A percentile compares a stretch with the other conserved stretches of the same genome.
phyloP scores from a whole-genome alignment of 2,888 invertebrate genomes.

The Pristionchus arcanus region DNA sequence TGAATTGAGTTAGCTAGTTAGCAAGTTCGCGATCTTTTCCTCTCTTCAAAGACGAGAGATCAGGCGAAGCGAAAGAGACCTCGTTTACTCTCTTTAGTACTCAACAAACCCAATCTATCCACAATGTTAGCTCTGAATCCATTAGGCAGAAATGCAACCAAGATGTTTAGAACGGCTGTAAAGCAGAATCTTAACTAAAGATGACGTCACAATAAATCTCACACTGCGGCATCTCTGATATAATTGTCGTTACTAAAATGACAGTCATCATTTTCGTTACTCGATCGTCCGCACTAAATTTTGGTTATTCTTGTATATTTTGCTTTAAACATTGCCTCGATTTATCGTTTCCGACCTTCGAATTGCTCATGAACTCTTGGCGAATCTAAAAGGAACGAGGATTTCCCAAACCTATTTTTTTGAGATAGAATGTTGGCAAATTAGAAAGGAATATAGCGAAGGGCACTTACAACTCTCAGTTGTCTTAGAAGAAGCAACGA shows the following conservation, averaged over 20 bases:
- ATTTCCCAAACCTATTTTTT: too few species aligned
- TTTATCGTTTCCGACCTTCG: background rate
- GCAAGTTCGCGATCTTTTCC: background rate
- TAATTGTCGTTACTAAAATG: background rate
- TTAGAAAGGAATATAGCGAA: background rate
- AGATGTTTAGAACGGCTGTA: conserved; percentile 5
- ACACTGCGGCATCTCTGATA: conserved; percentile 23
- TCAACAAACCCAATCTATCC: conserved; percentile 6
- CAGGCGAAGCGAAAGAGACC: background rate
- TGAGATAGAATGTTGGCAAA: too few species aligned
- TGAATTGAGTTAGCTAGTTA: background rate
- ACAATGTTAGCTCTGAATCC: conserved; percentile 27
- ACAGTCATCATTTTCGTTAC: conserved; percentile 31
- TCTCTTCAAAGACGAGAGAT: background rate
- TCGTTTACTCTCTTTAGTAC: background rate
- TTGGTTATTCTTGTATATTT: background rate
- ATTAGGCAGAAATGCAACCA: conserved; percentile 9
- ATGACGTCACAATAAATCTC: background rate
- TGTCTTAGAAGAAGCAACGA: background rate
- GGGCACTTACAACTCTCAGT: background rate
- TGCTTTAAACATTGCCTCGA: background rate
- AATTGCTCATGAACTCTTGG: background rate
- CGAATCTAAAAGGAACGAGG: background rate
- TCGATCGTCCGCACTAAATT: conserved; percentile 12
- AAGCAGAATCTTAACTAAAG: background rate